phyloP scores from a whole-genome alignment of 2,888 invertebrate genomes.

The Brachypalpus laphriformis region DNA sequence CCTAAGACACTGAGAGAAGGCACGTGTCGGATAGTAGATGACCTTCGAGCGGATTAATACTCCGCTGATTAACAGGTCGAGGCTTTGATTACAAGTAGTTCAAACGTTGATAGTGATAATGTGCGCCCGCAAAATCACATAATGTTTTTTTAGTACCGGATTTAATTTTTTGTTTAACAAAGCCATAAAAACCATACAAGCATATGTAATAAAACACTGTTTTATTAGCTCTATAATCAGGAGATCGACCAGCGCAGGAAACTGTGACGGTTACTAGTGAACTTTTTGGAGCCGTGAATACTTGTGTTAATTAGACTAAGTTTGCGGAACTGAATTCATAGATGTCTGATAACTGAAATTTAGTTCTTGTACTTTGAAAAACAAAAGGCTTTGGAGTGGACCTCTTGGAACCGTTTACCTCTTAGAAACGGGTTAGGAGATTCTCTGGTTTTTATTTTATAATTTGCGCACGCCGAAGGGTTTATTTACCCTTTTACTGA shows the following conservation, averaged over 20 bases:
- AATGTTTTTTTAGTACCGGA: neutral
- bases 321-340: neutral
- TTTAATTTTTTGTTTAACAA: neutral
- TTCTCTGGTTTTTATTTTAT: too few relatives aligned
- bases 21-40: slow-evolving; percentile 28
- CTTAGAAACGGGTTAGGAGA: too few relatives aligned
- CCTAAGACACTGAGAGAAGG: neutral
- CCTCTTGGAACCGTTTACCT: too few relatives aligned
- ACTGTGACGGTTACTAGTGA: neutral
- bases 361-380: too few relatives aligned
- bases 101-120: slow-evolving; percentile 12
- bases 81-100: slow-evolving; percentile 38
- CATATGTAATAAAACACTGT: neutral
- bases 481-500: too few relatives aligned
- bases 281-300: neutral
- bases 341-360: neutral
- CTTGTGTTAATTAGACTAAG: too few relatives aligned
- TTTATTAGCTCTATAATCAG: neutral
- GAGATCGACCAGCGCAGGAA: neutral
- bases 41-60: slow-evolving; percentile 31
- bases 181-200: neutral
- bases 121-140: neutral
- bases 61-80: slow-evolving; percentile 47
- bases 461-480: too few relatives aligned
- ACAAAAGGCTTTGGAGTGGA: too few relatives aligned